Evolutionary conservation across 2,113 vertebrate genomes (phyloP).

Genomic region (Clupea harengus): DNA sequence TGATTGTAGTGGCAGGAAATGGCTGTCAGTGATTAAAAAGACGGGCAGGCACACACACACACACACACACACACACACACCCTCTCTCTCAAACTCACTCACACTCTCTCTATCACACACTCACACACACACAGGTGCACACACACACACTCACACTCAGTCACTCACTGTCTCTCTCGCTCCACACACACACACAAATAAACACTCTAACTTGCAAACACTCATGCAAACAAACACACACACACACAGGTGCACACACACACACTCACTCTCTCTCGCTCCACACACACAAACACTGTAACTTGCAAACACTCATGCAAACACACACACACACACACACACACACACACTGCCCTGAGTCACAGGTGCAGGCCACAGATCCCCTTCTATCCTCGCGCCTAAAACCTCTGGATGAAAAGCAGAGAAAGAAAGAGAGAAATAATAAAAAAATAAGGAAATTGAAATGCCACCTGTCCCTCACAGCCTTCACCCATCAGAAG

Average conservation of each 20-base stretch:
- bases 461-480: background rate
- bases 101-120: background rate
- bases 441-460: background rate
- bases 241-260: background rate
- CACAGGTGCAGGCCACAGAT: background rate
- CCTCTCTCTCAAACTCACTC: background rate
- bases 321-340: background rate
- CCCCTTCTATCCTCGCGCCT: background rate
- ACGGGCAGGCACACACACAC: constrained; percentile 1
- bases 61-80: constrained; percentile 7
- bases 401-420: background rate
- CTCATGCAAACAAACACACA: too few species aligned
- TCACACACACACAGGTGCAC: background rate
- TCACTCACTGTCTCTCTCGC: background rate
- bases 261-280: too few species aligned
- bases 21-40: constrained; percentile 34
- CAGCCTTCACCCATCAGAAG: background rate
- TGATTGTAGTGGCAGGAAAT: constrained; percentile 36
- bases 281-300: background rate
- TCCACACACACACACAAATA: background rate
- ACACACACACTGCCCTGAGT: background rate
- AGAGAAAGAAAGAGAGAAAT: background rate
- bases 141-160: background rate
- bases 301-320: too few species aligned
- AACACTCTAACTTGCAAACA: too few species aligned